Conservation (phyloP, 2,797 vertebrate genomes). For the Coluber constrictor region DNA sequence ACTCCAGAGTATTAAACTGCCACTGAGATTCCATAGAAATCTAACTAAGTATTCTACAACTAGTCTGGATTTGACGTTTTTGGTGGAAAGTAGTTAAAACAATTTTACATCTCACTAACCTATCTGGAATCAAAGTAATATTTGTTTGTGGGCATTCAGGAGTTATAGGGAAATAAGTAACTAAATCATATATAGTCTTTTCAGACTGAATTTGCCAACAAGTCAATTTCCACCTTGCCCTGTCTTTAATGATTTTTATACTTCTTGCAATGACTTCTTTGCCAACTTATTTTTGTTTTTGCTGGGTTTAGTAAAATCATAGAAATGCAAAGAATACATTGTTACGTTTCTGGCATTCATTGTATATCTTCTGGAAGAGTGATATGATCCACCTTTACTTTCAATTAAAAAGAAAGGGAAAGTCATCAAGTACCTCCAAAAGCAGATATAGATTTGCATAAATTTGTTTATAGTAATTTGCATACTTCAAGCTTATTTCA, state of each 20-base stretch:
- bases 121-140: neutral
- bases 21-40: neutral
- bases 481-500: neutral
- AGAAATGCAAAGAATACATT: neutral
- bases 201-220: neutral
- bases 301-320: neutral
- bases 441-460: neutral
- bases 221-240: neutral
- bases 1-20: conserved; percentile 1
- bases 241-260: neutral
- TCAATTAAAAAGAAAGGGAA: neutral
- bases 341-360: neutral
- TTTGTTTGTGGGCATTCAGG: neutral
- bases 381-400: neutral
- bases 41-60: neutral
- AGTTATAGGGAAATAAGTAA: neutral
- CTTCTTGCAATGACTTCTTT: neutral
- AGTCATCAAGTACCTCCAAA: neutral
- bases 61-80: neutral
- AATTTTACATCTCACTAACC: conserved; percentile 9
- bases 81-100: neutral
- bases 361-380: neutral
- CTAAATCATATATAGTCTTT: neutral
- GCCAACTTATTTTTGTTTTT: neutral
- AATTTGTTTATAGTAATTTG: neutral